Evolutionary conservation across 2,888 invertebrate species (phyloP).

Genomic region (Apodemia zela): DNA sequence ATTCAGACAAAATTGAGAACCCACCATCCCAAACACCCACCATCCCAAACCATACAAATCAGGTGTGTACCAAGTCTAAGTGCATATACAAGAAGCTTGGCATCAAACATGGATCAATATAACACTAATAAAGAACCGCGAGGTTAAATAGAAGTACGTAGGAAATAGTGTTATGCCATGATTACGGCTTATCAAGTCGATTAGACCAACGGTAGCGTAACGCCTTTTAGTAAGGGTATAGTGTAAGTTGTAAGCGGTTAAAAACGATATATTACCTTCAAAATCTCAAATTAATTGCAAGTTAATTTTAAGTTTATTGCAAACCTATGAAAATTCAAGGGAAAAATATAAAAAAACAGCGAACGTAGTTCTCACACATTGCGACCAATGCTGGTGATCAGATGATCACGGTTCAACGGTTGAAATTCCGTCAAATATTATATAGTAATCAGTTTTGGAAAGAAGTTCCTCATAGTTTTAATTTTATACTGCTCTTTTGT

Average conservation of each 20-base stretch:
- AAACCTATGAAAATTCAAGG: too few species aligned
- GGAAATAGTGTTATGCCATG: slow-evolving; percentile 19
- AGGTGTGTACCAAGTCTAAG: background rate
- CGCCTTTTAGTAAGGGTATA: slow-evolving; percentile 22
- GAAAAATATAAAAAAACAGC: too few species aligned
- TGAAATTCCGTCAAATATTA: too few species aligned
- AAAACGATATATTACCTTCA: background rate
- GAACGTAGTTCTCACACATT: too few species aligned
- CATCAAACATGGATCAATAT: slow-evolving; percentile 8
- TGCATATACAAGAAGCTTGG: background rate
- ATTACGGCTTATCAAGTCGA: slow-evolving; percentile 56
- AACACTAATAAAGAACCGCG: slow-evolving; percentile 9
- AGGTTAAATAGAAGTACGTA: slow-evolving; percentile 16
- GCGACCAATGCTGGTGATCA: too few species aligned
- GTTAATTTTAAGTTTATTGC: too few species aligned
- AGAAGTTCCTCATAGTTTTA: too few species aligned
- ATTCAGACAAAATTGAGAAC: background rate
- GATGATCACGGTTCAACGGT: too few species aligned
- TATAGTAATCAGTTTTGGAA: too few species aligned
- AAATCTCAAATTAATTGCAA: too few species aligned
- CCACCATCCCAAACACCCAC: background rate
- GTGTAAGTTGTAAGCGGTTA: slow-evolving; percentile 39
- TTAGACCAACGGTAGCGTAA: slow-evolving; percentile 40
- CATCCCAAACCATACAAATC: background rate
- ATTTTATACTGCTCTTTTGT: too few species aligned